Evolutionary conservation across 2,797 vertebrate species (phyloP).

Genomic region (Rhinogobio ventralis): DNA sequence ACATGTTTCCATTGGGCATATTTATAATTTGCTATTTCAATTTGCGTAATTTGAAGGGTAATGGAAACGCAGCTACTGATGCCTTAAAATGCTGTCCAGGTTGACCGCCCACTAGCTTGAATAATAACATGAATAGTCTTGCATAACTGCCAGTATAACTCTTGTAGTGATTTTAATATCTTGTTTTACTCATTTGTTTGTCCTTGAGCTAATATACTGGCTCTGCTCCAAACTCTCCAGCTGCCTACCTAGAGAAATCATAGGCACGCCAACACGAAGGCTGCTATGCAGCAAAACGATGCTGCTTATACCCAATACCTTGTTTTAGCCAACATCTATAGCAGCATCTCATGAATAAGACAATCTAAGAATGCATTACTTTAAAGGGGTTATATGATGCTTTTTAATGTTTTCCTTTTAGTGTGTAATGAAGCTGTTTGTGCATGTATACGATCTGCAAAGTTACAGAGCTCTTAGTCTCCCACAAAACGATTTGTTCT

Average conservation of each 20-base stretch:
- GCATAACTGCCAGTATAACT: not conserved
- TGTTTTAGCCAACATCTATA: not conserved
- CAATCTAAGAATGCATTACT: not conserved
- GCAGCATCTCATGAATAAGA: not conserved
- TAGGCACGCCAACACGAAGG: not conserved
- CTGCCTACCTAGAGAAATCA: conserved; percentile 7
- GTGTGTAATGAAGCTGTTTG: not conserved
- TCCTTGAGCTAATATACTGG: conserved; percentile 18
- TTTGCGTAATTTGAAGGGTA: too few species aligned
- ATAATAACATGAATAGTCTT: conserved; percentile 7
- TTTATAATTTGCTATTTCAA: too few species aligned
- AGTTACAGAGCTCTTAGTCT: not conserved
- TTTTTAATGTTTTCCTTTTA: not conserved
- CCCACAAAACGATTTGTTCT: not conserved
- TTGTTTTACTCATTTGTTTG: not conserved
- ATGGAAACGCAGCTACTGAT: not conserved
- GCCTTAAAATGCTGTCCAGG: not conserved
- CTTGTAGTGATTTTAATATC: not conserved
- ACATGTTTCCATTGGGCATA: too few species aligned
- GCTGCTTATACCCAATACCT: not conserved
- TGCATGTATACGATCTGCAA: not conserved
- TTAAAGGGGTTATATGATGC: not conserved
- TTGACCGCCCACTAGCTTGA: conserved; percentile 9
- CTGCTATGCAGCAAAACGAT: not conserved
- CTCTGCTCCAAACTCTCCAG: conserved; percentile 21